Base-by-base conservation (phyloP, 2,888 invertebrate genomes). In the Ischnura elegans region DNA sequence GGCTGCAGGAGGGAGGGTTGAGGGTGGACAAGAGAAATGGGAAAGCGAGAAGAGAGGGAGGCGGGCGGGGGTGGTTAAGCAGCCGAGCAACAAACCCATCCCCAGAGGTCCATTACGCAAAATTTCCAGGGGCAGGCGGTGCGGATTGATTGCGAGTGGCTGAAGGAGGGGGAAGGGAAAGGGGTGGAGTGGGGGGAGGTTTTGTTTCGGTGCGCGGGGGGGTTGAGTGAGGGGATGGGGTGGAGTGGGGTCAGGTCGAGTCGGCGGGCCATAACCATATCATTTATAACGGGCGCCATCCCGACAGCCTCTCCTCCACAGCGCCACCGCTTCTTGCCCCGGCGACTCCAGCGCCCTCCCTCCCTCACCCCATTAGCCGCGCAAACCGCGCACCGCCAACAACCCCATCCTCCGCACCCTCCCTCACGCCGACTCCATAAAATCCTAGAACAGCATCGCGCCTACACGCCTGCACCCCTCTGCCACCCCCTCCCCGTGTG, bases 71-170 rank as follows among this genome's bases (percentile, higher is more conserved):
- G 19, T 51, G 36, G 87, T 47, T 87, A 87, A 87, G 87, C 87
- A 87, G 51, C 87, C 87, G 87, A 87, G 87, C 87, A 87, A 87
- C 87, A 87, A 87, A 87, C 87, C 87, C 87, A 90, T 90, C 90
- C 90, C 90, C 61, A 61, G 90, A 90, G 90, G 90, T 90, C 90
- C 90, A 90, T 90, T 90, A 90, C 61, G 90, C 90, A 61, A 90
- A 90, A 90, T 90, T 90, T 90, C 66, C 90, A 61, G 90, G 90
- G 61, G 87, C 87, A 87, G 87, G 25, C 90, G 61, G 90, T 90
- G 90, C 90, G 90, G 90, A 90, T 90, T 90, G 90, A 90, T 90
- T 90, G 90, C 90, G 90, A 90, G n/a, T 25, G 90, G n/a, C n/a
- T n/a, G n/a, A n/a, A n/a, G n/a, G n/a, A n/a, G n/a, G n/a, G n/a